phyloP scores from a whole-genome alignment of 2,113 vertebrate species.

The Anthoscopus minutus region DNA sequence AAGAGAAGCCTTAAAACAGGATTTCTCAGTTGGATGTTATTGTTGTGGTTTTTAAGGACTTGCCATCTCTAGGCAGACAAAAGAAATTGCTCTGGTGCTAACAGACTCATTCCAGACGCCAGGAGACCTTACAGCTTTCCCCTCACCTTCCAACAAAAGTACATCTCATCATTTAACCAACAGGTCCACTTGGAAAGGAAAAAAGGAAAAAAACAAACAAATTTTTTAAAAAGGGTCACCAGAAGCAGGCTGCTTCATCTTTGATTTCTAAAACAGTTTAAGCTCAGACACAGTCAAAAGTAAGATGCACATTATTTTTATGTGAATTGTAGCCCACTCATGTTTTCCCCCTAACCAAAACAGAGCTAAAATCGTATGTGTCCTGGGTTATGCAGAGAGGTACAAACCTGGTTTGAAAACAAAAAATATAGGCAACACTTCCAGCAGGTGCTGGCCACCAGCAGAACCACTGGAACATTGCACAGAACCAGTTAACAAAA shows the following conservation, averaged over 20 bases:
- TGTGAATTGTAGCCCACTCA: not conserved
- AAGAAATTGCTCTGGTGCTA: not conserved
- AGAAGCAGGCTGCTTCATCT: not conserved
- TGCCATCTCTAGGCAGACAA: not conserved
- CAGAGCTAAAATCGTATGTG: fast-evolving
- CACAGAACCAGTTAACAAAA: not conserved
- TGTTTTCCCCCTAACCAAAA: not conserved
- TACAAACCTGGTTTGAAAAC: not conserved
- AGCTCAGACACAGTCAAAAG: not conserved
- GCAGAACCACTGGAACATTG: not conserved
- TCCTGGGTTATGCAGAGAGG: not conserved
- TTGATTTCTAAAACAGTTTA: not conserved
- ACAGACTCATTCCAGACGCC: not conserved
- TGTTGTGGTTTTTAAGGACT: not conserved
- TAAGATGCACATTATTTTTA: not conserved
- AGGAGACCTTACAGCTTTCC: not conserved
- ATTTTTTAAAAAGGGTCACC: not conserved
- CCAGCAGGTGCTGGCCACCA: not conserved
- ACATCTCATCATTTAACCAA: not conserved
- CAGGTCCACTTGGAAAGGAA: not conserved
- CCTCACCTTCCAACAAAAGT: not conserved
- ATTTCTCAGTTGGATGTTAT: not conserved
- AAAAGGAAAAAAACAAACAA: not conserved
- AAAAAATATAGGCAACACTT: not conserved
- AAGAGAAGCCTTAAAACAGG: not conserved